Conservation (phyloP, 1,140 invertebrate species). For the Drosophila seguyi region DNA sequence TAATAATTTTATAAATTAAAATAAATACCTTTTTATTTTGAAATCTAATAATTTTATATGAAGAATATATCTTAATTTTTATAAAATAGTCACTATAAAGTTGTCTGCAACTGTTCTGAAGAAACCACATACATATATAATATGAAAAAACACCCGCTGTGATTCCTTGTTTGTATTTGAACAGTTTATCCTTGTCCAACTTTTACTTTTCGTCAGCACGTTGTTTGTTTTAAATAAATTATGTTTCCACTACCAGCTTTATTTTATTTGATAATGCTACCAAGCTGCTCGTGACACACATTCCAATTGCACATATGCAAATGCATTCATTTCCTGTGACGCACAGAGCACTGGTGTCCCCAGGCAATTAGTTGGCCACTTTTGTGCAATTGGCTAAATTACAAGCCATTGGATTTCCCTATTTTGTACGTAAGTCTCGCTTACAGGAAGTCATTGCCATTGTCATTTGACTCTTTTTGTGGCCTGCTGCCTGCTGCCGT, state of each 20-base stretch:
- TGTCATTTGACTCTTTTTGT: slow-evolving; percentile 29
- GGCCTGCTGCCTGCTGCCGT: slow-evolving; percentile 8
- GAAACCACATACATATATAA: slow-evolving; percentile 17
- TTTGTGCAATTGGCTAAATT: slow-evolving; percentile 72
- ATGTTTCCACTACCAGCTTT: slow-evolving; percentile 34
- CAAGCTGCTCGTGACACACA: slow-evolving; percentile 23
- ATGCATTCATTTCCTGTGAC: slow-evolving; percentile 34
- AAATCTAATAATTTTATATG: not conserved
- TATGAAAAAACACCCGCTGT: slow-evolving; percentile 8
- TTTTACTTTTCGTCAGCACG: slow-evolving; percentile 46
- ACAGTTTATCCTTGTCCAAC: slow-evolving; percentile 37
- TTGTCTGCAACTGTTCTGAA: not conserved
- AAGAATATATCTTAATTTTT: no score
- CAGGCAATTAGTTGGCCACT: slow-evolving; percentile 71
- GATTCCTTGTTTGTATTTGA: slow-evolving; percentile 30
- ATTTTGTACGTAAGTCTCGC: slow-evolving; percentile 31
- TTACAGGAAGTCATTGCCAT: slow-evolving; percentile 60
- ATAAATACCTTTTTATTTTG: not conserved
- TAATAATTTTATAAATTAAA: no score
- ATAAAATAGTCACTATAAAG: not conserved
- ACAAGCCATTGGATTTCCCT: slow-evolving; percentile 51
- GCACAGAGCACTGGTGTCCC: no score
- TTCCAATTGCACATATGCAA: slow-evolving; percentile 41
- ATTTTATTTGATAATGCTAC: slow-evolving; percentile 39
- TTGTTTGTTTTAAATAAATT: slow-evolving; percentile 71